A percentile compares a stretch with the other conserved stretches of the same genome.
phyloP scores from a whole-genome alignment of 1,140 invertebrate genomes.

The Chrysomallon squamiferum region DNA sequence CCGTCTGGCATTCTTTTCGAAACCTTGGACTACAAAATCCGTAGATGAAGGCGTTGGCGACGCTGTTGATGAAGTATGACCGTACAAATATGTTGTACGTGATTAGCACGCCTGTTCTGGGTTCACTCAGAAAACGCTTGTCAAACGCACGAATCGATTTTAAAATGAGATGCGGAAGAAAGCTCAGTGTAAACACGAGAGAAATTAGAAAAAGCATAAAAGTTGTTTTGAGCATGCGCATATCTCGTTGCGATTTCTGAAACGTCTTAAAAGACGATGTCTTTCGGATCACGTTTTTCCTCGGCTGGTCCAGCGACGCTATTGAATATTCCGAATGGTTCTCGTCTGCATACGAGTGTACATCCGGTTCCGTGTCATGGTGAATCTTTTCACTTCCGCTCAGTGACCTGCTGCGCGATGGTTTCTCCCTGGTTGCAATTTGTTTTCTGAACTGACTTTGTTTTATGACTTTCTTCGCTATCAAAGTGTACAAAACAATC shows the following conservation, averaged over 20 bases:
- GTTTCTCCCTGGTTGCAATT: conserved; percentile 11
- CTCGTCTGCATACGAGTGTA: conserved; percentile 12
- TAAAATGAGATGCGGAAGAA: conserved; percentile 47
- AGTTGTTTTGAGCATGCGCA: conserved; percentile 33
- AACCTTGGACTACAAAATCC: conserved; percentile 51
- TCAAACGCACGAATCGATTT: conserved; percentile 35
- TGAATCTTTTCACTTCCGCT: conserved; percentile 15
- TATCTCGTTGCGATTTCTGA: conserved; percentile 7
- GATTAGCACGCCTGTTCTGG: conserved; percentile 17
- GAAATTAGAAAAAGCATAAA: conserved; percentile 50
- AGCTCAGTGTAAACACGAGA: conserved; percentile 48
- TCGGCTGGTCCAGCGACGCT: conserved; percentile 8
- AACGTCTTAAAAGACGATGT: conserved; percentile 7
- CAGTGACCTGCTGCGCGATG: conserved; percentile 4
- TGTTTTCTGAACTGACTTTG: conserved; percentile 30
- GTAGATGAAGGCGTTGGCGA: conserved; percentile 52
- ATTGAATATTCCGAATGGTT: conserved; percentile 17
- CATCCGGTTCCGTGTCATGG: conserved; percentile 9
- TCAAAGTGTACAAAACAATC: conserved; percentile 28
- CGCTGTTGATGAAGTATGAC: conserved; percentile 51
- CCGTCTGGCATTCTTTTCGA: conserved; percentile 32
- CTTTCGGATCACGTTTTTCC: neutral
- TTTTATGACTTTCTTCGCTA: conserved; percentile 26
- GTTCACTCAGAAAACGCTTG: conserved; percentile 20
- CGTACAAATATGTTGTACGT: conserved; percentile 51